Percentiles rank a stretch among this genome's conserved stretches.
Evolutionary conservation across 2,797 vertebrate species (phyloP).

Genomic region (Balearica regulorum): DNA sequence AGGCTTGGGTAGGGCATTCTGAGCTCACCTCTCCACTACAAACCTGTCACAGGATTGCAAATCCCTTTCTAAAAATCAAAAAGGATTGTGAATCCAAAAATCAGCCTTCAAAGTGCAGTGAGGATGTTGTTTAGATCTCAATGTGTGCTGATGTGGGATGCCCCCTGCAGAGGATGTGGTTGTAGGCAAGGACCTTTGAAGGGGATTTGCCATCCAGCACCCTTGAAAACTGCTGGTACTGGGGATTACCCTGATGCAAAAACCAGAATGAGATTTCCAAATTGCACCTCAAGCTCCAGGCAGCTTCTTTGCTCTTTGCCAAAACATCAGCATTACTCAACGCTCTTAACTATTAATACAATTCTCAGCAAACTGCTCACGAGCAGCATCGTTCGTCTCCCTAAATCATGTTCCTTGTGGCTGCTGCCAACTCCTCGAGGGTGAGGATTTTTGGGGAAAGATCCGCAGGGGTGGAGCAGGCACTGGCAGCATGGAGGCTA

Average conservation of each 20-base stretch:
- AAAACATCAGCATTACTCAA: background rate
- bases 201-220: background rate
- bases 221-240: background rate
- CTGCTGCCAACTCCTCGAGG: rapidly evolving
- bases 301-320: background rate
- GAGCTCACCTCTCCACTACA: background rate
- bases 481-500: rapidly evolving
- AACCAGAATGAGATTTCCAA: background rate
- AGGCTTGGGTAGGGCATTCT: background rate
- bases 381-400: background rate
- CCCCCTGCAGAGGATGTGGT: background rate
- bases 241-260: background rate
- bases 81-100: background rate
- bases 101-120: background rate
- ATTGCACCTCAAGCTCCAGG: background rate
- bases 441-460: background rate
- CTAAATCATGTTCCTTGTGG: rapidly evolving
- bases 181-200: background rate
- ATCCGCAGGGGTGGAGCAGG: background rate
- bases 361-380: background rate
- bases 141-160: rapidly evolving
- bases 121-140: background rate
- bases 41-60: background rate
- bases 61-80: background rate
- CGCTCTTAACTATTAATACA: background rate